These are phyloP conservation scores for Oreohelix idahoensis DNA, from an alignment of 1,140 invertebrate species.

Conservation along the genomic window DNA sequence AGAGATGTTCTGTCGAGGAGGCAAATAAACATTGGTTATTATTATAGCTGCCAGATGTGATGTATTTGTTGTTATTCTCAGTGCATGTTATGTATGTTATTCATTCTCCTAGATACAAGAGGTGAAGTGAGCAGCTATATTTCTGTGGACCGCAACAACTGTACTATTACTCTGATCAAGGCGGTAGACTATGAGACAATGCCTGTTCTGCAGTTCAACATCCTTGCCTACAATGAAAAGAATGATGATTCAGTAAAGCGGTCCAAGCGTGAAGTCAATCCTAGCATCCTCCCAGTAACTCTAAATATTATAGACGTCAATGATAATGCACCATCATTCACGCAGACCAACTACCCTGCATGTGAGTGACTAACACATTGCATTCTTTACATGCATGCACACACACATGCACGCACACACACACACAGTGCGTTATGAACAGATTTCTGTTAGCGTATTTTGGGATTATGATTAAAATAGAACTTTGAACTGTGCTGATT, in stretches of 20 bases:
- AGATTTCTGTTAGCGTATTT: too few species aligned
- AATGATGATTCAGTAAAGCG: conserved; percentile 61
- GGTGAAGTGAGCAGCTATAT: conserved; percentile 26
- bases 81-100: background rate
- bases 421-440: too few species aligned
- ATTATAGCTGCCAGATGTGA: too few species aligned
- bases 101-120: background rate
- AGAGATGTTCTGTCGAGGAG: too few species aligned
- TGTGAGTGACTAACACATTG: too few species aligned
- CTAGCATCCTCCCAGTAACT: conserved; percentile 55
- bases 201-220: conserved; percentile 49
- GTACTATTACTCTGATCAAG: conserved; percentile 44
- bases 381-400: too few species aligned
- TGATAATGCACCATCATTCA: conserved; percentile 62
- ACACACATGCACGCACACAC: too few species aligned
- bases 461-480: too few species aligned
- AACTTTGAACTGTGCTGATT: too few species aligned
- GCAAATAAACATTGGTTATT: too few species aligned
- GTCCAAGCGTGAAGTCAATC: conserved; percentile 49
- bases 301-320: conserved; percentile 56
- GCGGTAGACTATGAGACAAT: conserved; percentile 53
- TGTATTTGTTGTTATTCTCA: too few species aligned
- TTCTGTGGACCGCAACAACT: conserved; percentile 45
- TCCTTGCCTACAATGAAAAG: conserved; percentile 60
- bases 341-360: conserved; percentile 51